Conservation (phyloP, 2,113 vertebrate genomes). For the Oreochromis spilurus region DNA sequence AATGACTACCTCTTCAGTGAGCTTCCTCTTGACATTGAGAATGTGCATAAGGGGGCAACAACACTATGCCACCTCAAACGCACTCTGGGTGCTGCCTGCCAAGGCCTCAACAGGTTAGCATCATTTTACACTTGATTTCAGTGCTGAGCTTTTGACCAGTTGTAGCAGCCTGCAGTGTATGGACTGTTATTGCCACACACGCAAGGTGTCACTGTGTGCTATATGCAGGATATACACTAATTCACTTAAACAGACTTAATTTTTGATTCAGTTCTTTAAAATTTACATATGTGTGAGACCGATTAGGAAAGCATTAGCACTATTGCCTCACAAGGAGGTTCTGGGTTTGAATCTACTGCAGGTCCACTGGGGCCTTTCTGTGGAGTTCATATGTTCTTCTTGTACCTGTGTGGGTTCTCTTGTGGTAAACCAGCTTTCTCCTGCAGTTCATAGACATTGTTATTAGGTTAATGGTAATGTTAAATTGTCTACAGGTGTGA, state of each 20-base stretch:
- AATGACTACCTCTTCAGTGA: conserved; percentile 78
- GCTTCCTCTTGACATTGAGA: conserved; percentile 77
- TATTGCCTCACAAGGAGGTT: neutral
- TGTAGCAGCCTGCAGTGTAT: neutral
- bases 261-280: neutral
- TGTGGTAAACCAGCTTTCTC: neutral
- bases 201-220: neutral
- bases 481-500: neutral
- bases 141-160: neutral
- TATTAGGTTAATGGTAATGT: neutral
- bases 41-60: conserved; percentile 70
- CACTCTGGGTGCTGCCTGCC: conserved; percentile 71
- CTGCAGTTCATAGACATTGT: neutral
- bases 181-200: neutral
- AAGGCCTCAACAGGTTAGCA: conserved; percentile 75
- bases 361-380: neutral
- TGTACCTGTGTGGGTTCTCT: neutral
- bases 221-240: neutral
- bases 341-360: neutral
- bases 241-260: neutral
- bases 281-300: neutral
- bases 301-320: neutral
- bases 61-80: conserved; percentile 73
- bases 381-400: neutral
- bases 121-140: neutral